Evolutionary conservation across 1,140 invertebrate genomes (phyloP).

Genomic region (Arion vulgaris): DNA sequence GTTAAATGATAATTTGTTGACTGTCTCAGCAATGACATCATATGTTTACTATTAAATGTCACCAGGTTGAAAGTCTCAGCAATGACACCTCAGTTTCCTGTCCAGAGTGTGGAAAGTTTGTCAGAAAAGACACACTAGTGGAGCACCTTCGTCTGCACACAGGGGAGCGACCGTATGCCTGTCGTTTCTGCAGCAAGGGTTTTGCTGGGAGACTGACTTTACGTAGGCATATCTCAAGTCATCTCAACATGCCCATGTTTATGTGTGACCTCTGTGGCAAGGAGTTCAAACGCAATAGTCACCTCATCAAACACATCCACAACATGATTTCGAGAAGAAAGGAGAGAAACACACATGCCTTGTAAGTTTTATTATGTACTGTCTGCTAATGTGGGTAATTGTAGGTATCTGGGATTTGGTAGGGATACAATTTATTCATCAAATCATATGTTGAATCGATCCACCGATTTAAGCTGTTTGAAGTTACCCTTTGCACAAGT

Average conservation of each 20-base stretch:
- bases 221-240: slow-evolving; percentile 65
- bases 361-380: slow-evolving; percentile 54
- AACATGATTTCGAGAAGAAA: slow-evolving; percentile 57
- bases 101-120: slow-evolving; percentile 62
- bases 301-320: slow-evolving; percentile 59
- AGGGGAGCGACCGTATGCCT: slow-evolving; percentile 61
- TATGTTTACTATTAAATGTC: no score
- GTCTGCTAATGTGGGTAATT: no score
- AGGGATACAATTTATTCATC: no score
- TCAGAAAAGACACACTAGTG: slow-evolving; percentile 58
- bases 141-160: slow-evolving; percentile 66
- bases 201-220: slow-evolving; percentile 59
- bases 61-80: slow-evolving; percentile 48
- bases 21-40: no score
- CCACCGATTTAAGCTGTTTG: no score
- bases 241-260: slow-evolving; percentile 57
- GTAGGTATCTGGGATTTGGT: no score
- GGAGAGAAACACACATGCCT: slow-evolving; percentile 74
- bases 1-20: no score
- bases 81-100: slow-evolving; percentile 54
- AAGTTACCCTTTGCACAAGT: no score
- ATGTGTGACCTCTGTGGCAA: slow-evolving; percentile 64
- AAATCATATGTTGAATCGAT: no score
- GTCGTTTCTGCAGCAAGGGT: slow-evolving; percentile 57
- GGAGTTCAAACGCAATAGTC: slow-evolving; percentile 58